These are phyloP conservation scores for Germaria angustata DNA, from an alignment of 2,888 invertebrate species.

Conservation along the genomic window DNA sequence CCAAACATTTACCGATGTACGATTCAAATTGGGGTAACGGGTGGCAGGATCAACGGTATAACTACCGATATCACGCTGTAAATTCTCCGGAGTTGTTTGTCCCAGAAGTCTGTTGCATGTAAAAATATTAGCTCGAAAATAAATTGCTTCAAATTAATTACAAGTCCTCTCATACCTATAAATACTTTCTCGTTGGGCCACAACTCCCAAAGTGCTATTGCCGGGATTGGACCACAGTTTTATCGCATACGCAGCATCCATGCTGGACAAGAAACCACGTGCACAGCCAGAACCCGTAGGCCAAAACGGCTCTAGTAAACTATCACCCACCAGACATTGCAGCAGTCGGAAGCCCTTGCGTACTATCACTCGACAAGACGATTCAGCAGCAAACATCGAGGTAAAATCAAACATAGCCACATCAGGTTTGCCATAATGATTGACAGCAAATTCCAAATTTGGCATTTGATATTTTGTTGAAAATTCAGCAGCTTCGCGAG, in stretches of 20 bases:
- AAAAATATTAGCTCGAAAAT: not conserved
- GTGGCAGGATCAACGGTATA: constrained; percentile 94
- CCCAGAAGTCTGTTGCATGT: constrained; percentile 81
- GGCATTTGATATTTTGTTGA: constrained; percentile 93
- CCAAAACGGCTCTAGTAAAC: constrained; percentile 98
- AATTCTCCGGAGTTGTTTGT: constrained; percentile 98
- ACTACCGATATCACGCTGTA: constrained; percentile 92
- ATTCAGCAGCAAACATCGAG: constrained; percentile 98
- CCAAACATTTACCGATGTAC: constrained; percentile 86
- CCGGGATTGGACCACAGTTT: constrained; percentile 89
- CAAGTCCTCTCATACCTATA: constrained; percentile 83
- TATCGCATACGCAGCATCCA: constrained; percentile 98
- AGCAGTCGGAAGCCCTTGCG: constrained; percentile 88
- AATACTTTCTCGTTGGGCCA: constrained; percentile 97
- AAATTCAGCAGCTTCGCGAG: constrained; percentile 96
- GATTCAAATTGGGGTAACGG: constrained; percentile 91
- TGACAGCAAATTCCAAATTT: constrained; percentile 95
- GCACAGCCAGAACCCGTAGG: constrained; percentile 99
- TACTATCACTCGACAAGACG: constrained; percentile 91
- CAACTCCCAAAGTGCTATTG: constrained; percentile 84
- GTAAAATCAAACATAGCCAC: constrained; percentile 99
- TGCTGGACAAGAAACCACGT: constrained; percentile 95
- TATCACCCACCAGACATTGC: constrained; percentile 96
- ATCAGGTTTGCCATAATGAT: constrained; percentile 98
- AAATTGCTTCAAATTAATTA: not conserved